Evolutionary conservation across 2,888 invertebrate species (phyloP), one percentile per base, ranked within the genome.

Genomic region (Ophion ventricosus): DNA sequence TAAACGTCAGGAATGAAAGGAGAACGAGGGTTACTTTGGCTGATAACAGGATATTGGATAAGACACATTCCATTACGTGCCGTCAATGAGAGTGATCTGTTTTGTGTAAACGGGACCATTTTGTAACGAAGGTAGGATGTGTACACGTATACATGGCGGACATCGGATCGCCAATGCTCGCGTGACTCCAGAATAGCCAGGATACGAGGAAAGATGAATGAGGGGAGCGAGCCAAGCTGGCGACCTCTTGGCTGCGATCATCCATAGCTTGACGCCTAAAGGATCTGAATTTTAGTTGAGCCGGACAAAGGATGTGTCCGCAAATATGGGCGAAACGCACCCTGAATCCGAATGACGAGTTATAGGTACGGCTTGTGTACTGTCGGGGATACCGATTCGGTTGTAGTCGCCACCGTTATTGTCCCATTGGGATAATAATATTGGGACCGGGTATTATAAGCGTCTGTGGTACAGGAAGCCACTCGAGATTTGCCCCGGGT

Each of bases 61-160:
- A 88, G 88, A 89, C 90, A 88, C 88, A 90, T 90, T 90, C 82
- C 89, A 92, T 91, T 91, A 90, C 89, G 89, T 91, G 88, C 91
- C 91, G 90, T 92, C 92, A 93, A 93, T 92, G 92, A 93, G 92
- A 91, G 89, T 88, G 90, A 91, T 90, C 90, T 89, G 88, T 87
- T 87, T 85, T 88, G 85, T 88, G 87, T 80, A 49, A 26, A 59
- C 56, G 35, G 83, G 84, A n/a, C 63, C 63, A 69, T 70, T 63
- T 81, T 49, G 49, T 49, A 17, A 17, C 49, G 49, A 49, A 49
- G 49, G 49, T 49, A 49, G 49, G 17, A 49, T 4, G 4, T 17
- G 49, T 14, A 4, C 4, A 35, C 35, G 49, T 14, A 4, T 17
- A 35, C 35, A 35, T 66, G 67, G 29, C n/a, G 35, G 61, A 61